These are phyloP conservation scores for Sternotherus odoratus DNA, from an alignment of 2,797 vertebrate genomes.

Conservation along the genomic window DNA sequence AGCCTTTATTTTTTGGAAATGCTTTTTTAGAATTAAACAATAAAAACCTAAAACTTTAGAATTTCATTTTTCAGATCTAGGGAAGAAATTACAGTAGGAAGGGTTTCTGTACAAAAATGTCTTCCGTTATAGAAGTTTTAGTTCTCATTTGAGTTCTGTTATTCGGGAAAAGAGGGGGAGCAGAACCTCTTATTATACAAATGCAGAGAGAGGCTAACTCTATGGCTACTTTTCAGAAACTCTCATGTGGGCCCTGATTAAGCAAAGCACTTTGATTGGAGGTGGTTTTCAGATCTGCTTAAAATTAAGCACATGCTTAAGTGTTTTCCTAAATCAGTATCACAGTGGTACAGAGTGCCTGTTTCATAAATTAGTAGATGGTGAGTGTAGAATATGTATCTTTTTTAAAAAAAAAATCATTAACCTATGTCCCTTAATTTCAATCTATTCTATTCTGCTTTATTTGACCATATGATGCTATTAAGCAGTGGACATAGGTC, in stretches of 20 bases:
- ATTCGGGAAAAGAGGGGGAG: background rate
- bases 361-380: background rate
- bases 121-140: background rate
- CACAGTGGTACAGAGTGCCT: too few species aligned
- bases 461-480: conserved; percentile 15
- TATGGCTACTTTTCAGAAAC: conserved; percentile 7
- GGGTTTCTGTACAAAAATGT: background rate
- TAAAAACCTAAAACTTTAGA: background rate
- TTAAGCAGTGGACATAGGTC: background rate
- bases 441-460: background rate
- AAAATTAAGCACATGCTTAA: fast-evolving
- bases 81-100: background rate
- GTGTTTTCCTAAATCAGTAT: background rate
- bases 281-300: background rate
- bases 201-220: background rate
- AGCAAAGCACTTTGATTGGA: background rate
- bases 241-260: background rate
- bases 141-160: background rate
- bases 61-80: background rate
- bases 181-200: background rate
- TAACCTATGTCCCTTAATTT: background rate
- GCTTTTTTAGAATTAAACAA: background rate
- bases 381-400: background rate
- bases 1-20: background rate
- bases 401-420: background rate